phyloP scores from a whole-genome alignment of 1,140 invertebrate species.

The Heliconius nattereri region DNA sequence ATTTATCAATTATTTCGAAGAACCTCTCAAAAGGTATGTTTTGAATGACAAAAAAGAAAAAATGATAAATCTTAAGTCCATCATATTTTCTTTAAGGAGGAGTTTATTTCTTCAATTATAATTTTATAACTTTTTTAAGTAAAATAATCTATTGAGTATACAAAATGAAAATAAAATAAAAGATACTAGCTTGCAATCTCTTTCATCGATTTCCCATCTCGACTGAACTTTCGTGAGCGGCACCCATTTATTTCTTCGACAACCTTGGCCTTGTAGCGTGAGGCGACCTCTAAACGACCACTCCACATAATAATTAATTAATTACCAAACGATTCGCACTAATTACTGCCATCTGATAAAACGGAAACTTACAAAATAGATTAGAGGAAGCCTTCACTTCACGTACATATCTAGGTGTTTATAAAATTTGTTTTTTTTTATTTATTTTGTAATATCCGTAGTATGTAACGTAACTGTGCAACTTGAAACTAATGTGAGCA shows the following conservation, averaged over 20 bases:
- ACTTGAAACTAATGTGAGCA: neutral
- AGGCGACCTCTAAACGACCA: conserved; percentile 26
- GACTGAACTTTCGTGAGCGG: conserved; percentile 31
- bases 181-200: neutral
- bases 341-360: conserved; percentile 67
- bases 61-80: neutral
- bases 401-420: conserved; percentile 18
- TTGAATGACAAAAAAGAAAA: neutral
- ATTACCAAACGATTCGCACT: conserved; percentile 52
- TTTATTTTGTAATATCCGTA: conserved; percentile 38
- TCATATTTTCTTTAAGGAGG: neutral
- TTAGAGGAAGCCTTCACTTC: conserved; percentile 39
- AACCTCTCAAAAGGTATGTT: too few relatives aligned
- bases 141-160: neutral
- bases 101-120: too few relatives aligned
- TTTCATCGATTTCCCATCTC: conserved; percentile 20
- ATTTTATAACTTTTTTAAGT: neutral
- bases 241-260: conserved; percentile 21
- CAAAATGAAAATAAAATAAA: neutral
- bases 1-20: too few relatives aligned
- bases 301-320: conserved; percentile 40
- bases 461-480: neutral
- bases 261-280: conserved; percentile 36
- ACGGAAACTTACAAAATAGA: conserved; percentile 59
- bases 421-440: conserved; percentile 22